Base-by-base conservation (phyloP, 37 sponge, comb jelly and placozoan genomes). In the Oopsacas minuta region DNA sequence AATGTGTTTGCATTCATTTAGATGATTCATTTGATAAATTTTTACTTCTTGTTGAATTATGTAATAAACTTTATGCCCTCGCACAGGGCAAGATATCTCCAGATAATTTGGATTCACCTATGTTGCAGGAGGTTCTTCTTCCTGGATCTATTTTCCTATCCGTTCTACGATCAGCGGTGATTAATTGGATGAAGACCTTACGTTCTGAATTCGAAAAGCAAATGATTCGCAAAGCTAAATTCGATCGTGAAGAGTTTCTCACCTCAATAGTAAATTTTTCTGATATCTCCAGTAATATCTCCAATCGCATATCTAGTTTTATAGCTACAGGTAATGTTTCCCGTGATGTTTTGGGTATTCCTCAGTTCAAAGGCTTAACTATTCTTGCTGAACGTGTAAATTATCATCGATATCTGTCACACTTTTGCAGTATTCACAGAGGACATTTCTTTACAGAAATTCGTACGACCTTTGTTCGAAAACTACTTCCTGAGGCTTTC, bases 371-470 rank as follows among this genome's bases (percentile, higher is more conserved):
- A 61, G 99, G 99, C 0, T 92, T 95, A 83, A 91, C 94, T 81
- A 86, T 98, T 0, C 92, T 95, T 37, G 99, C 95, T n/a, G 99
- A 98, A 34, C 93, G 93, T 83, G 86, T 98, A 37, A 98, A 98
- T 89, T 95, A 91, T 52, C 91, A 88, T 52, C 91, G 99, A 35
- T 98, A 91, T 82, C 86, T 98, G 38, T 94, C 95, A 37, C 99
- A 98, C 85, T 98, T 98, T 39, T 86, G 99, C 12, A 89, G 92
- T 83, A 92, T 98, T 10, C 99, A 98, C 83, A 87, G 99, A 1
- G 99, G 99, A 75, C 91, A 94, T 36, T 98, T 93, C 91, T 98
- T 98, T 75, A 87, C 91, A 23, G 83, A 93, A 39, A 93, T 98
- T 94, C 87, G 95, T 32, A 98, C 95, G 46, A 98, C 99, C 0